Conservation (phyloP, 2,113 vertebrate genomes). For the Pelmatolapia mariae region DNA sequence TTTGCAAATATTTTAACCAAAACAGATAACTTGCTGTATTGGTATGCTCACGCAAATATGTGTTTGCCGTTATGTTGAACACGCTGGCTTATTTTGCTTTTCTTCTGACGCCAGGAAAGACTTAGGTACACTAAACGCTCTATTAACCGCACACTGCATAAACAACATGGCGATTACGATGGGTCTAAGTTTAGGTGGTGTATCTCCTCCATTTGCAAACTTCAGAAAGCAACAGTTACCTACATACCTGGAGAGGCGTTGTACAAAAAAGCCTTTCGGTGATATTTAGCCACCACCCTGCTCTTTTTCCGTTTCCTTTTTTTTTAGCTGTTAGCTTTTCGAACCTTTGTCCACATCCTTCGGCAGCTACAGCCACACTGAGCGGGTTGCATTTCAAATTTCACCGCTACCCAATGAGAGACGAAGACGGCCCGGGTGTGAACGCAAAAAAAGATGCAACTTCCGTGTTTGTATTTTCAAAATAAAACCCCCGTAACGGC, state of each 20-base stretch:
- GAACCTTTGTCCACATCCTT: not conserved
- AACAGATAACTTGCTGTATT: not conserved
- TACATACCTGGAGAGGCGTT: not conserved
- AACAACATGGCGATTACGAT: not conserved
- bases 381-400: slow-evolving; percentile 72
- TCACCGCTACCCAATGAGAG: slow-evolving; percentile 65
- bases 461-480: not conserved
- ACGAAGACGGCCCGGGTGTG: not conserved
- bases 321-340: not conserved
- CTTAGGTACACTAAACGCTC: not conserved
- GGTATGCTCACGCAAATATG: not conserved
- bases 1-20: not conserved
- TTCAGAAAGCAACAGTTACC: not conserved
- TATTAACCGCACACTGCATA: not conserved
- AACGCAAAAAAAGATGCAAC: not conserved
- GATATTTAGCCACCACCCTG: not conserved
- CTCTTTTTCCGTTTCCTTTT: not conserved
- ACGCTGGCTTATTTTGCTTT: not conserved
- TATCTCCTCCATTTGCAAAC: not conserved
- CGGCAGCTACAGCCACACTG: not conserved
- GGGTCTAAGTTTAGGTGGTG: not conserved
- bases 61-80: not conserved
- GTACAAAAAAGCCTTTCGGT: not conserved
- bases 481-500: not conserved
- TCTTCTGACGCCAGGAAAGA: not conserved